phyloP scores from a whole-genome alignment of 1,140 invertebrate species.

The Pararge aegeria region DNA sequence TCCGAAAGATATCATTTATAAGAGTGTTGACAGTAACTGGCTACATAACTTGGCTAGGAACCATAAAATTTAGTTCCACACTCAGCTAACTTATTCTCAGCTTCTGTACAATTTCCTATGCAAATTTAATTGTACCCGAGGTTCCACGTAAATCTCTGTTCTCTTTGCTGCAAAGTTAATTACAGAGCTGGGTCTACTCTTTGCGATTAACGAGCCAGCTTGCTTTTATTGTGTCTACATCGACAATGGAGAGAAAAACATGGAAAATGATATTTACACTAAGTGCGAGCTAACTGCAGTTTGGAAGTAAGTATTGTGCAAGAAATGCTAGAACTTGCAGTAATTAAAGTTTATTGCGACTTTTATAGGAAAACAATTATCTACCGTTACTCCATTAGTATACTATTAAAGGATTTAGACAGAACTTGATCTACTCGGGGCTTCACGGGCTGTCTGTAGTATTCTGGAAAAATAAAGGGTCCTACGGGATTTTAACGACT shows the following conservation, averaged over 20 bases:
- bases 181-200: constrained; percentile 59
- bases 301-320: constrained; percentile 9
- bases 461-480: too few species aligned
- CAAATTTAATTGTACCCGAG: constrained; percentile 77
- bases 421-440: too few species aligned
- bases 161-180: constrained; percentile 73
- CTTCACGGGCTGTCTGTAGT: too few species aligned
- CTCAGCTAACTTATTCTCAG: constrained; percentile 70
- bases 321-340: neutral
- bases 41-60: constrained; percentile 28
- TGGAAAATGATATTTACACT: constrained; percentile 54
- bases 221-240: constrained; percentile 72
- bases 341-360: too few species aligned
- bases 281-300: constrained; percentile 38
- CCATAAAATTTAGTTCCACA: constrained; percentile 66
- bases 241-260: constrained; percentile 62
- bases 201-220: constrained; percentile 65
- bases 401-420: too few species aligned
- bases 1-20: constrained; percentile 27
- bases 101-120: constrained; percentile 76
- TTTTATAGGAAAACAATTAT: neutral
- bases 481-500: too few species aligned
- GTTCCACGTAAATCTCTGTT: constrained; percentile 73
- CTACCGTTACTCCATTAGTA: too few species aligned
- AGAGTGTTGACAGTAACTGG: constrained; percentile 31